Base-by-base conservation (phyloP, 2,888 invertebrate species). In the Catotricha subobsoleta region DNA sequence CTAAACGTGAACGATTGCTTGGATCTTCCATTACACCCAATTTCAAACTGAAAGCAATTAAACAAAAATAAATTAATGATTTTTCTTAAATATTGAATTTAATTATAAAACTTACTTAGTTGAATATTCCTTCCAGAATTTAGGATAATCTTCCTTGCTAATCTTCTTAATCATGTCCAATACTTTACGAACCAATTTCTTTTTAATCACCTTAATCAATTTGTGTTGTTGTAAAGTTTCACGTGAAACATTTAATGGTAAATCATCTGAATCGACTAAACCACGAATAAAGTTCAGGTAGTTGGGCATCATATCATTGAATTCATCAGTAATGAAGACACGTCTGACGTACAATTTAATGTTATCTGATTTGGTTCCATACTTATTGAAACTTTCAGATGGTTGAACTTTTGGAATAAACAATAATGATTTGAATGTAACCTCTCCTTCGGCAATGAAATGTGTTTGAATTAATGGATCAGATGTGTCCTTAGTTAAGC, bases 301-400 rank as follows among this genome's bases (percentile, higher is more conserved):
- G 61, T 86, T 92, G 48, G 98, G 97, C 82, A 98, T 88, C 81
- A 98, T 90, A 59, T 98, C 97, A 60, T 90, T 90, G 71, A 98
- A 97, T 67, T 98, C 92, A 62, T 98, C 97, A 8, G 97, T 97
- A 65, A 98, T 99, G 68, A 98, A 99, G 13, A 99, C 98, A 46
- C 98, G 74, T 45, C 97, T 75, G 42, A 99, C 98, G 64, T 90
- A 99, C 46, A 98, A 71, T 64, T 95, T 95, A 55, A 95, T 94
- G 64, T 88, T 81, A 61, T 95, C 94, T 4, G 81, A 78, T 58
- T 84, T 84, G 49, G 90, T 84, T 51, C 95, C 97, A 60, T 97
- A 97, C 57, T 79, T 78, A 65, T 91, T 91, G 72, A 98, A 97
- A 52, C 80, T 81, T 60, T 98, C 97, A 9, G 78, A 70, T 2